Percentiles rank a stretch among this genome's conserved stretches.
Conservation (phyloP, 2,113 vertebrate species). For the Numida meleagris region DNA sequence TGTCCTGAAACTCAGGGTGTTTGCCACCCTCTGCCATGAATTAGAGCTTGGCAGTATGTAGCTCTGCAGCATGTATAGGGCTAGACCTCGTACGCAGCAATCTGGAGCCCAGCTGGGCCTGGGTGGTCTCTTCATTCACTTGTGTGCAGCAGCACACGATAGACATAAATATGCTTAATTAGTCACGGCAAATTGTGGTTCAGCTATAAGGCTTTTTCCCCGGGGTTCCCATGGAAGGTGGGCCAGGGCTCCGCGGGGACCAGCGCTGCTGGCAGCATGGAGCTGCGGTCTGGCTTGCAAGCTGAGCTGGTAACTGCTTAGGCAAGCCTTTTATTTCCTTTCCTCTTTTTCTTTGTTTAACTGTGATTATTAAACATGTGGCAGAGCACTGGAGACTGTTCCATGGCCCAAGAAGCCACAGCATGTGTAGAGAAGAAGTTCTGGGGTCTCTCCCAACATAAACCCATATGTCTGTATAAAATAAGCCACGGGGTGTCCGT, state of each 20-base stretch:
- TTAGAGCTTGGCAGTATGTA: not conserved
- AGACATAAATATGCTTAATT: not conserved
- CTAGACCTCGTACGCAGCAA: not conserved
- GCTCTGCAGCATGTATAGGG: not conserved
- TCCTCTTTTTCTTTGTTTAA: not conserved
- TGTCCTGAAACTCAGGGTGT: not conserved
- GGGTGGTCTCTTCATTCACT: not conserved
- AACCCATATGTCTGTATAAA: accelerated
- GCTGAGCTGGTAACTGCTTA: not conserved
- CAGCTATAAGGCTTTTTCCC: not conserved
- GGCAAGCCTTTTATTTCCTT: not conserved
- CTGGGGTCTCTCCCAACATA: not conserved
- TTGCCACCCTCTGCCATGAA: not conserved
- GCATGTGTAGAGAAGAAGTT: not conserved
- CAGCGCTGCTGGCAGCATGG: not conserved
- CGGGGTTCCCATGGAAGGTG: not conserved
- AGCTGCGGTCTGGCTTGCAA: not conserved
- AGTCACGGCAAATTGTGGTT: not conserved
- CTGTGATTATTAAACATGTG: not conserved
- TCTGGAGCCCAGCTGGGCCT: not conserved
- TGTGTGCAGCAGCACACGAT: not conserved
- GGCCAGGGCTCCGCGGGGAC: not conserved
- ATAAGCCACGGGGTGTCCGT: not conserved
- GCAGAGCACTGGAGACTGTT: not conserved
- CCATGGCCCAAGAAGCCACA: not conserved